phyloP scores from a whole-genome alignment of 2,797 vertebrate genomes.

The Percopsis omiscomaycus region DNA sequence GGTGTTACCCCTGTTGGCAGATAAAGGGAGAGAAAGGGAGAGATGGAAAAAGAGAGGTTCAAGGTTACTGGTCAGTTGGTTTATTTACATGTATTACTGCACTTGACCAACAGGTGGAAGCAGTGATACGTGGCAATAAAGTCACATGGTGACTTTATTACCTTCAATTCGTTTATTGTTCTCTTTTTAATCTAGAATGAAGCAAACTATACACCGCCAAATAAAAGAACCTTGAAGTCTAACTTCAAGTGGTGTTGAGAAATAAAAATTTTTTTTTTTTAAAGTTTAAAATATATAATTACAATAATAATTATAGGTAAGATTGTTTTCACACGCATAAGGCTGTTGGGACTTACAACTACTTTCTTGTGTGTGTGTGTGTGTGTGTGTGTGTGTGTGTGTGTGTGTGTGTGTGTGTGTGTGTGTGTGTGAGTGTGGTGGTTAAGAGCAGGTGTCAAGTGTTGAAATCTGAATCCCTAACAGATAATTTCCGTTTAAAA shows the following conservation, averaged over 20 bases:
- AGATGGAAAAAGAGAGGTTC: conserved; percentile 16
- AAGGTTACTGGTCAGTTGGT: background rate
- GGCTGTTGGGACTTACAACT: too few species aligned
- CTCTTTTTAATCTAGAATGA: too few species aligned
- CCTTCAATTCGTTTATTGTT: too few species aligned
- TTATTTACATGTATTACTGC: background rate
- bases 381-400: conserved; percentile 9
- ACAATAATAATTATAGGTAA: conserved; percentile 5
- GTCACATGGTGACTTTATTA: conserved; percentile 1
- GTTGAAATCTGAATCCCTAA: conserved; percentile 66
- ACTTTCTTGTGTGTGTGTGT: conserved; percentile 1
- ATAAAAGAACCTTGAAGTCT: too few species aligned
- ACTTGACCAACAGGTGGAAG: conserved; percentile 37
- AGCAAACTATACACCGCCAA: too few species aligned
- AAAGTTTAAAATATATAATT: too few species aligned
- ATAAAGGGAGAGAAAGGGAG: background rate
- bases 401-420: conserved; percentile 14
- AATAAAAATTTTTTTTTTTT: too few species aligned
- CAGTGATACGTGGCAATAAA: background rate
- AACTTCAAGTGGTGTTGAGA: too few species aligned
- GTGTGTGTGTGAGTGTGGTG: conserved; percentile 27
- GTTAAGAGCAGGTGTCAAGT: conserved; percentile 67
- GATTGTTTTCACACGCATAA: background rate
- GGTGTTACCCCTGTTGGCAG: conserved; percentile 79
- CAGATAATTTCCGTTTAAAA: conserved; percentile 52